phyloP scores from a whole-genome alignment of 2,888 invertebrate species.

The Diogma glabrata region DNA sequence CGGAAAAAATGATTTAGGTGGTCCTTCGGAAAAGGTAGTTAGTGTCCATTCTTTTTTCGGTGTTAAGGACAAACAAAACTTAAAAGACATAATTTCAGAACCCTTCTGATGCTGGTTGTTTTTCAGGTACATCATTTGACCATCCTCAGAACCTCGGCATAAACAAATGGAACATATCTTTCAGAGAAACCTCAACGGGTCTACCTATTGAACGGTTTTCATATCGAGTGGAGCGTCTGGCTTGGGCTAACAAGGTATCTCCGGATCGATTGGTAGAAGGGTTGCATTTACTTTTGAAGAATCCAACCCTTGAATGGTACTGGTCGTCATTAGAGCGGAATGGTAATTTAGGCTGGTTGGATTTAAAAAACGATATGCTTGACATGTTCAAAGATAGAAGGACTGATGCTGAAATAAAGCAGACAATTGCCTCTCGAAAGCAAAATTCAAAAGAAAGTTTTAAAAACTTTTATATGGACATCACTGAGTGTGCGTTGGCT shows the following conservation, averaged over 20 bases:
- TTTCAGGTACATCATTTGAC: too few relatives aligned
- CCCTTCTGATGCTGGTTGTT: too few relatives aligned
- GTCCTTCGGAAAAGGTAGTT: too few relatives aligned
- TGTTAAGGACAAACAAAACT: too few relatives aligned
- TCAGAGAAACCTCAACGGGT: not conserved
- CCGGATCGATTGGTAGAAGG: not conserved
- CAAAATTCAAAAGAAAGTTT: not conserved
- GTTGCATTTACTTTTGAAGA: not conserved
- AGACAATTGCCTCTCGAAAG: not conserved
- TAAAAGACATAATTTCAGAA: too few relatives aligned
- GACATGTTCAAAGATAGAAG: not conserved
- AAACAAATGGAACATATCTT: not conserved
- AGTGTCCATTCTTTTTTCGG: too few relatives aligned
- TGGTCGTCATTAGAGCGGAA: not conserved
- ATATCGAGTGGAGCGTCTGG: not conserved
- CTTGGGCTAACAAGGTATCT: not conserved
- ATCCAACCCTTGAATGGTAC: not conserved
- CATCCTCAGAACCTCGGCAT: too few relatives aligned
- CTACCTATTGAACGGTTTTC: not conserved
- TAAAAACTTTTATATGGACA: not conserved
- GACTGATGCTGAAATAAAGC: not conserved
- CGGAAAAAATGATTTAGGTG: too few relatives aligned
- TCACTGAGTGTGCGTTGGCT: not conserved
- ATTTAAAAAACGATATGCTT: not conserved
- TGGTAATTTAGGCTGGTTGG: not conserved